Conservation (phyloP, 1,140 invertebrate species). For the Pachypeltis micranthus region DNA sequence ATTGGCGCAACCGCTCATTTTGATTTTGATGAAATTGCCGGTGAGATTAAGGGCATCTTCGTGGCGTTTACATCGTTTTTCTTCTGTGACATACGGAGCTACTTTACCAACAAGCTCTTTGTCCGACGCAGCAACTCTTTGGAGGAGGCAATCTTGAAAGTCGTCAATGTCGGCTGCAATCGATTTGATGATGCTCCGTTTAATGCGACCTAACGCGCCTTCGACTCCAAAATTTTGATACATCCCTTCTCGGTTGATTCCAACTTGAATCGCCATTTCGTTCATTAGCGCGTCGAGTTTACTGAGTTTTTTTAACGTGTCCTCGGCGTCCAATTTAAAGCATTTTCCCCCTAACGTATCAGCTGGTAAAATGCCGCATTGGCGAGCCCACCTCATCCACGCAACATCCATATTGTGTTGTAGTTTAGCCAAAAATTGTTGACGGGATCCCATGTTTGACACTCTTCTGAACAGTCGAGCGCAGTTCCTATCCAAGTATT, state of each 20-base stretch:
- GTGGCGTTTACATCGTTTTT: too few relatives aligned
- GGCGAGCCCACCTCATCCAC: not conserved
- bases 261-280: not conserved
- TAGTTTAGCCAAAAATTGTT: not conserved
- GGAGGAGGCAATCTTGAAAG: not conserved
- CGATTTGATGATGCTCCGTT: not conserved
- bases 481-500: too few relatives aligned
- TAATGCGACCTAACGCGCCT: not conserved
- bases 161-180: not conserved
- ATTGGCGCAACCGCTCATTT: not conserved
- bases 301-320: not conserved
- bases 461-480: not conserved
- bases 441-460: not conserved
- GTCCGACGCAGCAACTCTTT: not conserved
- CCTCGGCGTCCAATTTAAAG: too few relatives aligned
- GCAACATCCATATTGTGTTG: not conserved
- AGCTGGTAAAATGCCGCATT: not conserved
- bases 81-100: too few relatives aligned
- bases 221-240: not conserved
- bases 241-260: not conserved
- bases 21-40: too few relatives aligned
- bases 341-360: not conserved
- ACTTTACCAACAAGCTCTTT: not conserved
- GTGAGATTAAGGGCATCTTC: too few relatives aligned
- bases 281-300: not conserved